Evolutionary conservation across 2,113 vertebrate species (phyloP).

Genomic region (Notothenia coriiceps): DNA sequence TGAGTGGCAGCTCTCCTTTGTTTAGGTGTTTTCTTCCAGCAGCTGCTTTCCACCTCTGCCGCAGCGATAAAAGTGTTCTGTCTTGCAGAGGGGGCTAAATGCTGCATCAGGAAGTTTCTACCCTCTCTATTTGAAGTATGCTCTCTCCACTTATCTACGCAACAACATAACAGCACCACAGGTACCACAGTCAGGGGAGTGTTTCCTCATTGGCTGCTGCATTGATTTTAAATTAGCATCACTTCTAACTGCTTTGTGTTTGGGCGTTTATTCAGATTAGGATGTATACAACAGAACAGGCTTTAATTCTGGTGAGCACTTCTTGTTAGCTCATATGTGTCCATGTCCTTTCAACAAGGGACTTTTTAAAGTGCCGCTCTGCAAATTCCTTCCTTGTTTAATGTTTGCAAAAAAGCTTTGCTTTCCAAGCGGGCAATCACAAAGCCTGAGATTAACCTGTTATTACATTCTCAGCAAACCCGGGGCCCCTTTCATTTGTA

Average conservation of each 20-base stretch:
- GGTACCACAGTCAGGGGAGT: slow-evolving; percentile 20
- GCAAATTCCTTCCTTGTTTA: background rate
- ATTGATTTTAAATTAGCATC: slow-evolving; percentile 62
- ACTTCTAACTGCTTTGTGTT: slow-evolving; percentile 4
- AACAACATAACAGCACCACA: slow-evolving; percentile 10
- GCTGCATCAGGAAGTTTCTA: slow-evolving; percentile 69
- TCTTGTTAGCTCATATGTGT: slow-evolving; percentile 23
- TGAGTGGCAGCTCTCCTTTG: slow-evolving; percentile 67
- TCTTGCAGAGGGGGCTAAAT: slow-evolving; percentile 40
- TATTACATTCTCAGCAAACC: slow-evolving; percentile 20
- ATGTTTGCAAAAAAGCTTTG: slow-evolving; percentile 21
- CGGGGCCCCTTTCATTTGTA: background rate
- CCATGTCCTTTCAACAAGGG: slow-evolving; percentile 3
- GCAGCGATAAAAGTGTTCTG: slow-evolving; percentile 53
- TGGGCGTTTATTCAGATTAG: slow-evolving; percentile 26
- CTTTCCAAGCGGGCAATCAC: background rate
- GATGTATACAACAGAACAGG: background rate
- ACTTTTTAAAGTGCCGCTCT: background rate
- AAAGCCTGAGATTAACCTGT: slow-evolving; percentile 28
- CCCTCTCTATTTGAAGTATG: slow-evolving; percentile 16
- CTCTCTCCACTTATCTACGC: slow-evolving; percentile 38
- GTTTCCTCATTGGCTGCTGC: slow-evolving; percentile 33
- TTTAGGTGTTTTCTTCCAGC: slow-evolving; percentile 4
- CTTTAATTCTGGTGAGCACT: slow-evolving; percentile 11
- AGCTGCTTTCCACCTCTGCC: slow-evolving; percentile 49